Evolutionary conservation across 2,113 vertebrate species (phyloP), one percentile per base, ranked within the genome.

Genomic region (Pomatorhinus ruficollis): DNA sequence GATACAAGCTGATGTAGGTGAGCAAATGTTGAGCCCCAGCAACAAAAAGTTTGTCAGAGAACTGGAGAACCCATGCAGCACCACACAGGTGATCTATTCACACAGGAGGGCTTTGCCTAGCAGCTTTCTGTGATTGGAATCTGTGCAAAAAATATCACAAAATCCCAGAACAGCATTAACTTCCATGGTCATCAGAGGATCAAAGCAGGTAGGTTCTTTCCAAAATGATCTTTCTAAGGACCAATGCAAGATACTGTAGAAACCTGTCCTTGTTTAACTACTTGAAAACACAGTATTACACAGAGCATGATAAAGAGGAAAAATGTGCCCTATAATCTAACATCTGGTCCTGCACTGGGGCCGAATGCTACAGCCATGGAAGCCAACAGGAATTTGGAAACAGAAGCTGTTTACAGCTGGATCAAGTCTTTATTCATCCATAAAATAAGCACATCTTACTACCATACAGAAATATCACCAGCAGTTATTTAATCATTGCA

Each of bases 211-310:
- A 85, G 53, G 35, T 69, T 93, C 37, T 78, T 88, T 90, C 69
- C 61, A 82, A 69, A 92, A 74, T 39, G 0, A 74, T 86, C 30
- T 47, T 96, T 77, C 65, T 86, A 49, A 95, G 45, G 57, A 90
- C 14, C 49, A 93, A 0, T 63, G 40, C 45, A 72, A 44, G 70
- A 88, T 95, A 93, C 23, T 52, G 12, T 19, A 81, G 69, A 72
- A 95, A 61, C 75, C 57, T 91, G 53, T 70, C 78, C 88, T 89
- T 95, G 54, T 69, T 83, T 81, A 95, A 70, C 52, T 40, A 39
- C 71, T 83, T 83, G 60, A 80, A 90, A 93, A 90, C 50, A 81
- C 15, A 88, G 33, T 31, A 74, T 56, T 83, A 78, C 44, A 75
- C 15, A 78, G 44, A 39, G 18, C 33, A 59, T 24, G 31, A 91